phyloP scores from a whole-genome alignment of 2,888 invertebrate genomes.

The Dorcus hopei region DNA sequence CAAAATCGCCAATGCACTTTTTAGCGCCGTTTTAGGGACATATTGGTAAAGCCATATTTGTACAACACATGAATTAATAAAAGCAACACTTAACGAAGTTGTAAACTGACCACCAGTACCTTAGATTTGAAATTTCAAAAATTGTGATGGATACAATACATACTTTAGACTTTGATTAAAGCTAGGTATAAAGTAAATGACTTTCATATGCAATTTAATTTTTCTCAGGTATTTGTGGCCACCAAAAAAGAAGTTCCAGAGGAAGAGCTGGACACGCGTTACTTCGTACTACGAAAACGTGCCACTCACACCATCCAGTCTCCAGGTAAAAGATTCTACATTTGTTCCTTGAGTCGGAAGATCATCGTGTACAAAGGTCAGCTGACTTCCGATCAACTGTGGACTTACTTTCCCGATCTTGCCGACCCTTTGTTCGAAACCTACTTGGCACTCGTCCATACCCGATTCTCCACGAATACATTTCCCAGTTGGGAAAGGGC shows the following conservation, averaged over 20 bases:
- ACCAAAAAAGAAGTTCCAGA: conserved; percentile 31
- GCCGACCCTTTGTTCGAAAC: conserved; percentile 80
- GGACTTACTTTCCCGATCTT: conserved; percentile 74
- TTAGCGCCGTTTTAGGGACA: too few species aligned
- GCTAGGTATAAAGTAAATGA: neutral
- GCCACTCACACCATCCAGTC: conserved; percentile 85
- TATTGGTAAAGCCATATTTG: too few species aligned
- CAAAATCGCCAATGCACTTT: too few species aligned
- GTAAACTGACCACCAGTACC: too few species aligned
- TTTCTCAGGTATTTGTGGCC: conserved; percentile 60
- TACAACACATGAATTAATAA: too few species aligned
- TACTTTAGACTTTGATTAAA: too few species aligned
- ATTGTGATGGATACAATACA: too few species aligned
- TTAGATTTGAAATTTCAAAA: too few species aligned
- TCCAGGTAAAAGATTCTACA: conserved; percentile 88
- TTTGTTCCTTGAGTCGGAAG: conserved; percentile 88
- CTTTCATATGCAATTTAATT: neutral
- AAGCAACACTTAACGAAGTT: too few species aligned
- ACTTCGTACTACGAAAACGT: conserved; percentile 86
- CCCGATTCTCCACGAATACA: conserved; percentile 98
- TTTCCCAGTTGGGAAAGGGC: conserved; percentile 99
- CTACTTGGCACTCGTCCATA: conserved; percentile 94
- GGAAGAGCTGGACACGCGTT: conserved; percentile 41
- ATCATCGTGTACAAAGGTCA: conserved; percentile 97
- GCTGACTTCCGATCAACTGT: conserved; percentile 89